Percentiles rank a stretch among this genome's conserved stretches.
Conservation (phyloP, 2,888 invertebrate genomes). For the Chymomyza caudatula region DNA sequence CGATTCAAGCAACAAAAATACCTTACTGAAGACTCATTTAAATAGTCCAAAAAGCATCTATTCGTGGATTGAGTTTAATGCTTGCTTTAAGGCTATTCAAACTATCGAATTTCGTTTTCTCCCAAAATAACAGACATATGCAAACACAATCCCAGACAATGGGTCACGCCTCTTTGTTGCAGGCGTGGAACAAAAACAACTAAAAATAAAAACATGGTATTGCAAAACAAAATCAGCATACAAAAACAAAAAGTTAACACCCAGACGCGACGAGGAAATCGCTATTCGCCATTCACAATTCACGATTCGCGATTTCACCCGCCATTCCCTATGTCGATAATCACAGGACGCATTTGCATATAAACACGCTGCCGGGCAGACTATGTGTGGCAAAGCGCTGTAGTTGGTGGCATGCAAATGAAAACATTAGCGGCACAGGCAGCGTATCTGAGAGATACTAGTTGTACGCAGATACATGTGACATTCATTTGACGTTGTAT, state of each 20-base stretch:
- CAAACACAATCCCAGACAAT: background rate
- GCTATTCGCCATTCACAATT: background rate
- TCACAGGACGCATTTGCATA: conserved; percentile 65
- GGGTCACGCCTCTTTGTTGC: conserved; percentile 4
- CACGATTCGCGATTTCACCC: background rate
- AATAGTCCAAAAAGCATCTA: no score
- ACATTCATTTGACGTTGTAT: background rate
- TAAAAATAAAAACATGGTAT: background rate
- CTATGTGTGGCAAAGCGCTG: background rate
- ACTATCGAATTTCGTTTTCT: background rate
- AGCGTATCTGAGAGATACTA: conserved; percentile 39
- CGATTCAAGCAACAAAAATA: no score
- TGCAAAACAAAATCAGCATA: conserved; percentile 43
- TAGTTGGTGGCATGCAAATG: conserved; percentile 62
- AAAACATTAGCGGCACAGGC: conserved; percentile 60
- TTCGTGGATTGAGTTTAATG: background rate
- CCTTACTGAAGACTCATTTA: no score
- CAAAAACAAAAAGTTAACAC: conserved; percentile 49
- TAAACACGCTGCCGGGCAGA: conserved; percentile 48
- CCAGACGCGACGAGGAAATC: conserved; percentile 11
- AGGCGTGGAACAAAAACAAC: background rate
- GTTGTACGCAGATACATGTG: conserved; percentile 6
- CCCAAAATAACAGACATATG: background rate
- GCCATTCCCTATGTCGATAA: conserved; percentile 38
- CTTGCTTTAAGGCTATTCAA: background rate